Evolutionary conservation across 1,140 invertebrate species (phyloP).

Genomic region (Camponotus pennsylvanicus): DNA sequence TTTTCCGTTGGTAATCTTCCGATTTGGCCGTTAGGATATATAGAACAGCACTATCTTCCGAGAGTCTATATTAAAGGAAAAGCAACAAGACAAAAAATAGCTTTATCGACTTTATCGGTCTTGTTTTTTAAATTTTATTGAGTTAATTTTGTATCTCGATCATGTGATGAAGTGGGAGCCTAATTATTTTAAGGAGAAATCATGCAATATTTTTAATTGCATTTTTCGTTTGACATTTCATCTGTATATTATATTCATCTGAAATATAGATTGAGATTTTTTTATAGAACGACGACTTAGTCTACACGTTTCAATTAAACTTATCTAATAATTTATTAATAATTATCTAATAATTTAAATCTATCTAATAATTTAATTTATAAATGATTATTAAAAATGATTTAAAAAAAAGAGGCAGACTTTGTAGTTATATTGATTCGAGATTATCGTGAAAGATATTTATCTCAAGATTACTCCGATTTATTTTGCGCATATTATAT

Average conservation of each 20-base stretch:
- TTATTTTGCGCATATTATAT: not conserved
- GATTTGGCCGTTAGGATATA: not conserved
- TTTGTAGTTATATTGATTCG: not conserved
- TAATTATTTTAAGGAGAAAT: not conserved
- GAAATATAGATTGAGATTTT: too few relatives aligned
- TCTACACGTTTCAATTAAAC: too few relatives aligned
- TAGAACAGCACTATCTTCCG: not conserved
- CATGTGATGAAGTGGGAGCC: not conserved
- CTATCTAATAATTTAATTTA: not conserved
- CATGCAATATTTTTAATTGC: not conserved
- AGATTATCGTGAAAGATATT: not conserved
- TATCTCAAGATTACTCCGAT: conserved; percentile 1
- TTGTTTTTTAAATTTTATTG: not conserved
- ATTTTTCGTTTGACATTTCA: not conserved
- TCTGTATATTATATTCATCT: too few relatives aligned
- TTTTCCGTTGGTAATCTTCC: not conserved
- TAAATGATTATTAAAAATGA: not conserved
- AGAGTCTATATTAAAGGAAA: not conserved
- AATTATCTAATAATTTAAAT: too few relatives aligned
- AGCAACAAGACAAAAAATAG: not conserved
- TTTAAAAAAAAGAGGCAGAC: not conserved
- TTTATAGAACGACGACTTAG: too few relatives aligned
- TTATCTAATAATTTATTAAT: too few relatives aligned
- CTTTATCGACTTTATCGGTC: not conserved
- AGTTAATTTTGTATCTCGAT: conserved; percentile 1